Conservation (phyloP, 2,888 invertebrate species). For the Acleris literana region DNA sequence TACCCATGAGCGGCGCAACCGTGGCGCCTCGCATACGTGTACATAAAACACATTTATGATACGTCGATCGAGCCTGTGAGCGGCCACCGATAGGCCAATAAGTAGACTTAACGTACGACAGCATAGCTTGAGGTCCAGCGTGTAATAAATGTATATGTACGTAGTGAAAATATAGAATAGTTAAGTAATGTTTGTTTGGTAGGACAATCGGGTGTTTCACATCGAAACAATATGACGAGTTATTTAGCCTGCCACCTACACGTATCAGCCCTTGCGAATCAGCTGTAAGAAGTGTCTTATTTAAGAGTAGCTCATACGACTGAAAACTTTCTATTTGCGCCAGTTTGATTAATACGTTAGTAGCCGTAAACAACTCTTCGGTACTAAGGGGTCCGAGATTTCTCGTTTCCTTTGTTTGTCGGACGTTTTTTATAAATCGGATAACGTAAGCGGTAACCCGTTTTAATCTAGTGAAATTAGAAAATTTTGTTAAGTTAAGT, state of each 20-base stretch:
- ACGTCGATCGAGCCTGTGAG: background rate
- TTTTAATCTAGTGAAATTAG: background rate
- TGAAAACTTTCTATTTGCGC: background rate
- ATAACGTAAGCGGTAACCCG: background rate
- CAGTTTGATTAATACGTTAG: background rate
- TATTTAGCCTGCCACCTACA: background rate
- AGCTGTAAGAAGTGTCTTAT: background rate
- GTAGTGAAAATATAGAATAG: background rate
- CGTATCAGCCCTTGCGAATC: background rate
- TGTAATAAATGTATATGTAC: background rate
- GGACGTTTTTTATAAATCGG: background rate
- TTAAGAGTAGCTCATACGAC: background rate
- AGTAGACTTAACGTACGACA: background rate
- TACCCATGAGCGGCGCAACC: background rate
- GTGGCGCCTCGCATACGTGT: background rate
- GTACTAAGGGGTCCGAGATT: background rate
- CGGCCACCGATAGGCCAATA: constrained; percentile 9
- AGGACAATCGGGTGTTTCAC: background rate
- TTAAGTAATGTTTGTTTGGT: background rate
- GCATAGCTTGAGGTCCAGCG: background rate
- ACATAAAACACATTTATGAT: background rate
- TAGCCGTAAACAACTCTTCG: background rate
- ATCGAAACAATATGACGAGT: background rate
- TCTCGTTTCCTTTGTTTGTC: background rate
- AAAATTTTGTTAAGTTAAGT: background rate